Base-by-base conservation (phyloP, 2,888 invertebrate species). In the Megaustenia siamemsis region DNA sequence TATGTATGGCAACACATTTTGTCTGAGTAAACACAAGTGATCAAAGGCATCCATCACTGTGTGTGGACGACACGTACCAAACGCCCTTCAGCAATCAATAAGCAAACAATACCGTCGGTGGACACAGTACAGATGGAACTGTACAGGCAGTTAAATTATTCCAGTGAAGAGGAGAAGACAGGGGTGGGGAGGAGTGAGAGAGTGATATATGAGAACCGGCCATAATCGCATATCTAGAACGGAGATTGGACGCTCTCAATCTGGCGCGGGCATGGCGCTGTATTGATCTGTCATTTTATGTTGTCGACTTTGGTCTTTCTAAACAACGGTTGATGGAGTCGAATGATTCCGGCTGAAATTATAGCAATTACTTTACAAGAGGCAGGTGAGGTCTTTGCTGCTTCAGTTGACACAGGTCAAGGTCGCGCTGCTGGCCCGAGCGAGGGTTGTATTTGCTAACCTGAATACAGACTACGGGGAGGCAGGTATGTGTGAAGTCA, bases 271-370 rank as follows among this genome's bases (percentile, higher is more conserved):
- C 28, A 4, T 6, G 28, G 12, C 28, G 12, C 1, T 32, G 4
- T 66, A 66, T 66, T 35, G 66, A 66, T 21, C 3, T 66, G 66
- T 4, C 66, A 66, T 66, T 66, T 66, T 66, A n/a, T 66, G 18
- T 8, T 53, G 53, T 4, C 18, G 15, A 53, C 24, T 53, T 3
- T 18, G 15, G 24, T 53, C 53, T 8, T 21, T 15, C 18, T 53
- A 53, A 53, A 53, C 2, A 3, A 53, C 24, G 18, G 15, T 24
- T 10, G 21, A 21, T 21, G 15, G 53, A n/a, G 24, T 10, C 10
- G 3, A 53, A 10, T 53, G 53, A 53, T 53, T 53, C 53, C 15
- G 21, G 24, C 15, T 15, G 18, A 53, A 3, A 53, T 53, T 10
- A 4, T 53, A 24, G 15, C 15, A 8, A 24, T 15, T 53, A 53